Conservation (phyloP, 2,113 vertebrate species). For the Hippopotamus amphibius region DNA sequence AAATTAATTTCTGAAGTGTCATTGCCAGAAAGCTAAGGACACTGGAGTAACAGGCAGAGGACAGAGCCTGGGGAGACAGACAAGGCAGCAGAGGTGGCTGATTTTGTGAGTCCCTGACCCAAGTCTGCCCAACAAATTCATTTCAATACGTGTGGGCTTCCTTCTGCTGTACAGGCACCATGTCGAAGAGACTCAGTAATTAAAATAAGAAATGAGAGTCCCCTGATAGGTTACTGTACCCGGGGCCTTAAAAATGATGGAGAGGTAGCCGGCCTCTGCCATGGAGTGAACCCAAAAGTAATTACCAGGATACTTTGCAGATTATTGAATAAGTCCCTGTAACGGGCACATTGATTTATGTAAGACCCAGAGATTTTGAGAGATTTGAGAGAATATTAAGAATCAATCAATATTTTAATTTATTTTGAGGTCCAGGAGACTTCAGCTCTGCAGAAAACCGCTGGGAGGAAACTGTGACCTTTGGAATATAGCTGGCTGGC, state of each 20-base stretch:
- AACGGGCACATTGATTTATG: conserved; percentile 77
- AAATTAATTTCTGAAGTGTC: conserved; percentile 62
- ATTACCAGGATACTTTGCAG: conserved; percentile 75
- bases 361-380: conserved; percentile 73
- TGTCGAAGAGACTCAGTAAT: conserved; percentile 64
- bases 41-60: background rate
- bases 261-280: conserved; percentile 66
- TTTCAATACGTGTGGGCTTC: background rate
- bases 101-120: background rate
- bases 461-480: conserved; percentile 70
- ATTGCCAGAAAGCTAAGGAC: conserved; percentile 58
- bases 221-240: conserved; percentile 65
- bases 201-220: conserved; percentile 82
- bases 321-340: conserved; percentile 74
- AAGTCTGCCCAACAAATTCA: conserved; percentile 49
- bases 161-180: background rate
- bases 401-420: conserved; percentile 81
- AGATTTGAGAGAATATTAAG: conserved; percentile 81
- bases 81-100: background rate
- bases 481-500: conserved; percentile 56
- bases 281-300: conserved; percentile 58
- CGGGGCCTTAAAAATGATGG: conserved; percentile 75
- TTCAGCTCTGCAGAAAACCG: conserved; percentile 60
- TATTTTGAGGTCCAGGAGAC: conserved; percentile 66
- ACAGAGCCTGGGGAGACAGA: background rate